These are phyloP conservation scores for Erynnis tages DNA, from an alignment of 2,888 invertebrate genomes.

Conservation along the genomic window DNA sequence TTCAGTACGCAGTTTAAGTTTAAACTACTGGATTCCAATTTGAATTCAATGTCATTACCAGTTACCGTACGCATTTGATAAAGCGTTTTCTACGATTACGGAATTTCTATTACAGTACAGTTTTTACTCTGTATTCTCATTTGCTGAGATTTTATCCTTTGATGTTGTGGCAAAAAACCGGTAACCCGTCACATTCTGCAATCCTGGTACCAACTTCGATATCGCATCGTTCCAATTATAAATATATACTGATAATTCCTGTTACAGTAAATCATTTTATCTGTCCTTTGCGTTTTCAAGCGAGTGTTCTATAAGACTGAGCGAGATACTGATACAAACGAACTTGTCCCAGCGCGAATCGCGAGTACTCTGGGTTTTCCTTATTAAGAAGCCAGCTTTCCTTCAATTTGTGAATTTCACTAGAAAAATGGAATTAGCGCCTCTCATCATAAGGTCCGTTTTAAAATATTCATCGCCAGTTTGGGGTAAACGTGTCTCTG, in stretches of 20 bases:
- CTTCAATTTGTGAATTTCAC: slow-evolving; percentile 1
- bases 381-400: slow-evolving; percentile 21
- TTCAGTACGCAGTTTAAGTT: neutral
- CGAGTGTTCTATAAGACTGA: slow-evolving; percentile 38
- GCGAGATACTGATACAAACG: slow-evolving; percentile 42
- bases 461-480: neutral
- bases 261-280: slow-evolving; percentile 46
- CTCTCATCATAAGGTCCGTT: neutral
- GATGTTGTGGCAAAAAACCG: slow-evolving; percentile 2
- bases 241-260: slow-evolving; percentile 67
- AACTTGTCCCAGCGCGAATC: slow-evolving; percentile 43
- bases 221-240: slow-evolving; percentile 63
- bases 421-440: neutral
- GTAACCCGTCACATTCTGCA: slow-evolving; percentile 40
- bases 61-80: neutral
- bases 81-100: neutral
- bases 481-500: neutral
- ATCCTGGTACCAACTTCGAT: slow-evolving; percentile 51
- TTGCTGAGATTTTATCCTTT: neutral
- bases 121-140: slow-evolving; percentile 2
- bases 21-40: neutral
- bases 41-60: neutral
- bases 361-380: slow-evolving; percentile 14
- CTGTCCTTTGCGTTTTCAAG: slow-evolving; percentile 24
- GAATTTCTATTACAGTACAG: slow-evolving; percentile 1